Conservation (phyloP, 2,888 invertebrate genomes). For the Ophioninae sp. region DNA sequence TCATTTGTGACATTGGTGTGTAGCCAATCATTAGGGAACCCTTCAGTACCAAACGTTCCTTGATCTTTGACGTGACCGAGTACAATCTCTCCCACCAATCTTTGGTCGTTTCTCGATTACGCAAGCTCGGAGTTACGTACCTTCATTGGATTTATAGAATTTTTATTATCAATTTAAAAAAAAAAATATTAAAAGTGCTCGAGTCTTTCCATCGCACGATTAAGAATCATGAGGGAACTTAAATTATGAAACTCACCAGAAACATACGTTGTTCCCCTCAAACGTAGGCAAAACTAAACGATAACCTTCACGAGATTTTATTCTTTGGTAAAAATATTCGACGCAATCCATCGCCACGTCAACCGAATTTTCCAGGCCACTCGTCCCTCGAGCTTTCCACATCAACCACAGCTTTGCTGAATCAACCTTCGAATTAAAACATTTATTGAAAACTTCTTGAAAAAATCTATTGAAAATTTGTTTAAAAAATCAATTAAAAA, state of each 20-base stretch:
- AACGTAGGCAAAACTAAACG: slow-evolving; percentile 84
- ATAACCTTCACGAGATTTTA: slow-evolving; percentile 84
- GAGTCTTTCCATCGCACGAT: not conserved
- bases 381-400: slow-evolving; percentile 91
- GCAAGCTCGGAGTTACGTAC: slow-evolving; percentile 84
- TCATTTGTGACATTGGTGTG: slow-evolving; percentile 85
- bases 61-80: slow-evolving; percentile 86
- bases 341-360: slow-evolving; percentile 86
- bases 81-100: slow-evolving; percentile 83
- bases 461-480: too few species aligned
- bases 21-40: slow-evolving; percentile 90
- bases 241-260: slow-evolving; percentile 88
- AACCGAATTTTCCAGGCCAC: slow-evolving; percentile 84
- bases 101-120: slow-evolving; percentile 79
- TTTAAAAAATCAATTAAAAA: too few species aligned
- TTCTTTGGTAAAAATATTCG: slow-evolving; percentile 82
- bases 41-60: slow-evolving; percentile 85
- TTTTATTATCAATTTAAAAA: not conserved
- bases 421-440: slow-evolving; percentile 84
- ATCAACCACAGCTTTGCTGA: slow-evolving; percentile 96
- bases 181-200: not conserved
- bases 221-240: not conserved
- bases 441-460: too few species aligned
- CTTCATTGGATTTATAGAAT: slow-evolving; percentile 70
- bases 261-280: slow-evolving; percentile 93